Percentiles rank a stretch among this genome's conserved stretches.
Conservation (phyloP, 37 sponge, comb jelly and placozoan genomes). For the Chondrilla cf. caribensis region DNA sequence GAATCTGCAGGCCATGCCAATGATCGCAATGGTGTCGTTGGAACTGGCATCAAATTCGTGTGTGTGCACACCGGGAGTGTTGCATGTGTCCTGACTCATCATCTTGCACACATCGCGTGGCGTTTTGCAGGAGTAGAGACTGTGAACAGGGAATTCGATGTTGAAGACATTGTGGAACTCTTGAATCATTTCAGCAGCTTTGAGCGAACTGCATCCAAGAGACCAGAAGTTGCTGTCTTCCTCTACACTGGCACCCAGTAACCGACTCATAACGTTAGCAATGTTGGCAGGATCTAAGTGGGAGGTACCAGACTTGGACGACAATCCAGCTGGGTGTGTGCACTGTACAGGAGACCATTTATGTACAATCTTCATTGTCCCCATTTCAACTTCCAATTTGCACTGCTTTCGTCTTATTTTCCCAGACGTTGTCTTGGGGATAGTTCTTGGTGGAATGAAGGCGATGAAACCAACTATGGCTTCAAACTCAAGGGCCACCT, state of each 20-base stretch:
- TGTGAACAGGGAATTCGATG: constrained; percentile 26
- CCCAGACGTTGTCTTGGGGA: constrained; percentile 41
- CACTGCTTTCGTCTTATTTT: constrained; percentile 25
- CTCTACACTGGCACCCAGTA: background rate
- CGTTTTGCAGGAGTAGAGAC: constrained; percentile 26
- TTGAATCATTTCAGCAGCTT: constrained; percentile 37
- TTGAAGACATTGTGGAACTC: constrained; percentile 12
- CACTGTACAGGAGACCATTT: background rate
- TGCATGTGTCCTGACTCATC: constrained; percentile 9
- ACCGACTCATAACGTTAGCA: background rate
- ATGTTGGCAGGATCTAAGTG: background rate
- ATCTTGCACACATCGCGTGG: constrained; percentile 18
- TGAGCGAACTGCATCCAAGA: constrained; percentile 40
- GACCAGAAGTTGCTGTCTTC: constrained; percentile 38
- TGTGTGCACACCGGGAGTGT: background rate
- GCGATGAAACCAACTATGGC: constrained; percentile 7
- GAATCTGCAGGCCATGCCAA: constrained; percentile 60
- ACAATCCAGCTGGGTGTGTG: too few relatives aligned
- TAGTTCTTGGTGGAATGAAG: background rate
- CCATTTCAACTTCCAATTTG: background rate
- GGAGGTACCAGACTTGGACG: too few relatives aligned
- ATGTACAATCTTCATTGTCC: background rate
- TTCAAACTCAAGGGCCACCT: constrained; percentile 18
- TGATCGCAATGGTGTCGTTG: constrained; percentile 30
- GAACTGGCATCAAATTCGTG: constrained; percentile 43